These are phyloP conservation scores for Philhelius pedissequus DNA, from an alignment of 2,888 invertebrate species.

Conservation along the genomic window DNA sequence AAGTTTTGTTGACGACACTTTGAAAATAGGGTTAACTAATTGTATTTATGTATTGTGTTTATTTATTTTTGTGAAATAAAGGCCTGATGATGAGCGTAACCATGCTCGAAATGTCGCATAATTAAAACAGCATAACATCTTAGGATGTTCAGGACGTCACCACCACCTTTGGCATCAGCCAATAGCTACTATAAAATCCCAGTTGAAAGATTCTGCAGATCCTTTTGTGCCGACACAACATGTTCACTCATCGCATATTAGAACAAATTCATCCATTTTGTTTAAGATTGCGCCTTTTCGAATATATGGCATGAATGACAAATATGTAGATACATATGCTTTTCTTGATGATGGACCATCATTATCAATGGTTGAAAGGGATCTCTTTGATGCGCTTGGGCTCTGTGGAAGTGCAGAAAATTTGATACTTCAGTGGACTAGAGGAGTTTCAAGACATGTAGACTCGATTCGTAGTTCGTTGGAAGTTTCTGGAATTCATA, in stretches of 20 bases:
- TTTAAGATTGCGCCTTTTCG: constrained; percentile 16
- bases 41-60: no score
- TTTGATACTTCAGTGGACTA: neutral
- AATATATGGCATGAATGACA: neutral
- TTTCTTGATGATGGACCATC: constrained; percentile 23
- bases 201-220: neutral
- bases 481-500: neutral
- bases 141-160: neutral
- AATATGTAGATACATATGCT: neutral
- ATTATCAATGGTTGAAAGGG: constrained; percentile 22
- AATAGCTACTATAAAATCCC: neutral
- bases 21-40: no score
- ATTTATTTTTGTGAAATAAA: no score
- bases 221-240: neutral
- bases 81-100: no score
- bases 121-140: no score
- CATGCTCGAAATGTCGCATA: no score
- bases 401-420: neutral
- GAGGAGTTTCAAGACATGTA: neutral
- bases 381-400: constrained; percentile 23
- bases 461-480: neutral
- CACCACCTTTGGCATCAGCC: neutral
- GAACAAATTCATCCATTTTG: neutral
- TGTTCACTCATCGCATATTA: neutral
- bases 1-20: no score